These are phyloP conservation scores for Drosophila basisetae DNA, from an alignment of 2,888 invertebrate genomes.

Conservation along the genomic window DNA sequence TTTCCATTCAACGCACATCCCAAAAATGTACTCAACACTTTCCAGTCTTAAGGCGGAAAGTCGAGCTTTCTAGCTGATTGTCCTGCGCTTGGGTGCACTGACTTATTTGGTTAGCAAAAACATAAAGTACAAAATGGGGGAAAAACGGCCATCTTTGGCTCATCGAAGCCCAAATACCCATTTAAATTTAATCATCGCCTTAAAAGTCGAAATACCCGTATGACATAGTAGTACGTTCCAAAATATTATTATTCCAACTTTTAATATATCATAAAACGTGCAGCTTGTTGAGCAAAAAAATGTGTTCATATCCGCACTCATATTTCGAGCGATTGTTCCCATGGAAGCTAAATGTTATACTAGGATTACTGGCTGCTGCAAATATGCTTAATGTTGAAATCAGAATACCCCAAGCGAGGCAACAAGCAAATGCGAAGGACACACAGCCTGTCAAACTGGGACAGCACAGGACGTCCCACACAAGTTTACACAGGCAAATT, in stretches of 20 bases:
- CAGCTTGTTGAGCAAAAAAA: background rate
- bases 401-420: background rate
- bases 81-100: slow-evolving; percentile 6
- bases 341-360: background rate
- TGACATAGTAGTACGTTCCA: background rate
- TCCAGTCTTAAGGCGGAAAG: background rate
- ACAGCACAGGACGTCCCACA: slow-evolving; percentile 22
- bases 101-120: background rate
- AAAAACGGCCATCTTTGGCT: background rate
- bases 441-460: background rate
- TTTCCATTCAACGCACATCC: slow-evolving; percentile 1
- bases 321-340: background rate
- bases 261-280: background rate
- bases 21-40: background rate
- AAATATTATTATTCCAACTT: background rate
- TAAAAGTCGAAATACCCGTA: background rate
- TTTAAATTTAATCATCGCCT: background rate
- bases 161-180: background rate
- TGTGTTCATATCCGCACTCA: background rate
- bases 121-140: no score
- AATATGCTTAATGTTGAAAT: background rate
- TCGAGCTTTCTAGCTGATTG: background rate
- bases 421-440: background rate
- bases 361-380: background rate
- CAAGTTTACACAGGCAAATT: slow-evolving; percentile 1